Conservation (phyloP, 1,140 invertebrate species). For the Scaptomyza graminum region DNA sequence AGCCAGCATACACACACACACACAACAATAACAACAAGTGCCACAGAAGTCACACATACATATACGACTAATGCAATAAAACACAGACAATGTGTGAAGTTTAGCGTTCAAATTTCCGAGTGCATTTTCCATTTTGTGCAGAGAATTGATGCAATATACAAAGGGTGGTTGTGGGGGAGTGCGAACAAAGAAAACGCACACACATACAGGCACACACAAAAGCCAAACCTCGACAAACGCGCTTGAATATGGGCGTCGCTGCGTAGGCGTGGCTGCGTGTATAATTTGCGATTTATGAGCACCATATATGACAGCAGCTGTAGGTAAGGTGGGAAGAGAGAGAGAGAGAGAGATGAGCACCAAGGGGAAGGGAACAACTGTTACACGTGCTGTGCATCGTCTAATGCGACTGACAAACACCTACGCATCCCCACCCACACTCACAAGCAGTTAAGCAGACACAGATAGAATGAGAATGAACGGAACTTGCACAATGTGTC, state of each 20-base stretch:
- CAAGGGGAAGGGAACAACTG: constrained; percentile 42
- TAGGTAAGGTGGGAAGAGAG: too few species aligned
- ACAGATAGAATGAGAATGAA: background rate
- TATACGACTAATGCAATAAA: constrained; percentile 71
- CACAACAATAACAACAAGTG: background rate
- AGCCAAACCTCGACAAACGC: constrained; percentile 58
- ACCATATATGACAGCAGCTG: constrained; percentile 54
- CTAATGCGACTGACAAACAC: constrained; percentile 70
- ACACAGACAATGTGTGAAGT: constrained; percentile 77
- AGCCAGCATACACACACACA: background rate
- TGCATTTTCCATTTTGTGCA: constrained; percentile 70
- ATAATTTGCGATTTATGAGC: constrained; percentile 82
- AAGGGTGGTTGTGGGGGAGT: too few species aligned
- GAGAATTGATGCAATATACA: constrained; percentile 42
- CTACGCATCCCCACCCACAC: constrained; percentile 31
- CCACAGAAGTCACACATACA: constrained; percentile 16
- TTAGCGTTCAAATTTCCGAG: constrained; percentile 73
- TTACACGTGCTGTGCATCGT: constrained; percentile 72
- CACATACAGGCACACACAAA: constrained; percentile 45
- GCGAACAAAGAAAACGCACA: background rate
- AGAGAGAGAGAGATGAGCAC: background rate
- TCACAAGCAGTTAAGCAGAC: constrained; percentile 31
- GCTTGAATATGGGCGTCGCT: constrained; percentile 15
- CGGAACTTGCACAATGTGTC: constrained; percentile 78
- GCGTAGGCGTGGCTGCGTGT: constrained; percentile 67